Base-by-base conservation (phyloP, 2,888 invertebrate species). In the Odiellus spinosus region DNA sequence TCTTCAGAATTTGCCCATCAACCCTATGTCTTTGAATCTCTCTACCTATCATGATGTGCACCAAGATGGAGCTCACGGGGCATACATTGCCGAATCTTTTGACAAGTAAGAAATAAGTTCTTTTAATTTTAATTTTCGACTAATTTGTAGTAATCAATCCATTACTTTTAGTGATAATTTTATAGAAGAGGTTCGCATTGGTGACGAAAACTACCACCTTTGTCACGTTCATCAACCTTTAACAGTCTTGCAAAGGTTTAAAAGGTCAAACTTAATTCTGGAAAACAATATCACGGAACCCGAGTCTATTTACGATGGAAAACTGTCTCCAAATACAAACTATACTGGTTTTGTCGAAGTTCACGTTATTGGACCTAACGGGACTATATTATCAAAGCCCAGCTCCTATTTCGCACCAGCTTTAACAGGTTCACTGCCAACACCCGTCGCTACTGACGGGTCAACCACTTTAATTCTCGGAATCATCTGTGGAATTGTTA, bases 331-430 rank as follows among this genome's bases (percentile, higher is more conserved):
- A 12, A 74, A 73, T 44, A 78, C 82, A 12, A 84, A 83, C 62
- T 90, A 90, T 58, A 85, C 86, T 0, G 80, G 83, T 15, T 87
- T 83, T 61, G 72, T 88, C 32, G 86, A 87, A 70, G 73, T 86
- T 8, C 78, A 83, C 56, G 78, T 84, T 82, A 65, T 69, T 73
- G 69, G 50, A 21, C 50, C 52, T 21, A 54, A 54, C 32, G 49
- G 49, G 38, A 53, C 52, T 40, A 38, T 38, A 8, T n/a, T 38
- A 38, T 38, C 38, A 11, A 38, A 38, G 4, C 38, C 15, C 15
- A 38, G 8, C 14, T 18, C 38, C 10, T 38, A 38, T 2, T 38
- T 38, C 18, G 38, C 38, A 10, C 38, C 38, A 26, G 26, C 55
- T 12, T 47, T 51, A 10, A 49, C 51, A 35, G 56, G 52, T n/a